A percentile compares a stretch with the other conserved stretches of the same genome.
Conservation (phyloP, 92 coral and sea anemone species). For the Epizoanthus scotinus region DNA sequence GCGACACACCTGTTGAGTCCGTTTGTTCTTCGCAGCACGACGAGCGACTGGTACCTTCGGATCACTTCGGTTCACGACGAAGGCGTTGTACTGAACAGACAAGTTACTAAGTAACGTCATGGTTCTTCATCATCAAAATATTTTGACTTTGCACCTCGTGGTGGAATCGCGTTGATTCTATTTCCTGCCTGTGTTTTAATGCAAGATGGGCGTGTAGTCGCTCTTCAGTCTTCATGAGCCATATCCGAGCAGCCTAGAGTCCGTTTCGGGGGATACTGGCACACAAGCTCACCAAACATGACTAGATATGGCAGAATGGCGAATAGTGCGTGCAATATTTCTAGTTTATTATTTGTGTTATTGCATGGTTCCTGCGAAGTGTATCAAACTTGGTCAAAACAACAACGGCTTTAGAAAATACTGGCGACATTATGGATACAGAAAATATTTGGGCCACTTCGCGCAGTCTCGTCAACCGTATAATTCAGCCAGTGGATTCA, state of each 20-base stretch:
- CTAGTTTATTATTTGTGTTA: conserved; percentile 1
- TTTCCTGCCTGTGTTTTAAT: conserved; percentile 26
- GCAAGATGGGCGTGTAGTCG: conserved; percentile 1
- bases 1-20: too few species aligned
- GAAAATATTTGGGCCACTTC: background rate
- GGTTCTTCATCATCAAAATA: conserved; percentile 9
- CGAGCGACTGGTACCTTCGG: conserved; percentile 4
- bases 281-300: conserved; percentile 27
- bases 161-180: conserved; percentile 27
- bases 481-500: background rate
- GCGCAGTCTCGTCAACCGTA: conserved; percentile 1
- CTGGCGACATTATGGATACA: conserved; percentile 18
- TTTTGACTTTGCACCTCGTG: conserved; percentile 24
- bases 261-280: background rate
- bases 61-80: conserved; percentile 25
- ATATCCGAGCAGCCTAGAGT: background rate
- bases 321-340: conserved; percentile 19
- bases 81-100: background rate
- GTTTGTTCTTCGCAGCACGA: too few species aligned
- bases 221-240: background rate
- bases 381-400: conserved; percentile 4
- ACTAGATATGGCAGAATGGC: conserved; percentile 38
- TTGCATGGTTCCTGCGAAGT: conserved; percentile 9
- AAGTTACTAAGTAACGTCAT: conserved; percentile 20
- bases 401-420: conserved; percentile 20